phyloP scores from a whole-genome alignment of 1,140 invertebrate genomes.

The Bombus consobrinus region DNA sequence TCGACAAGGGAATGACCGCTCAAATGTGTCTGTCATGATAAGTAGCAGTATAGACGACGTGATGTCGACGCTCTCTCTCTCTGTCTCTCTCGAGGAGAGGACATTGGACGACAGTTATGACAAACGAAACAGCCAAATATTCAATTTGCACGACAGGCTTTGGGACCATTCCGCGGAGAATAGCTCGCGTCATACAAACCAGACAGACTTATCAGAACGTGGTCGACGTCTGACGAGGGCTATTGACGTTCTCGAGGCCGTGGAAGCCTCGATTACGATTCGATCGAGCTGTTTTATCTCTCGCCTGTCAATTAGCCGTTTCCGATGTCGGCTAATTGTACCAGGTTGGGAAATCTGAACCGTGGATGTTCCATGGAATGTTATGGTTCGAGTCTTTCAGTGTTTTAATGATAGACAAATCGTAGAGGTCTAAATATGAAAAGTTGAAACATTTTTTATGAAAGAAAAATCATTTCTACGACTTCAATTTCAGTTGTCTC shows the following conservation, averaged over 20 bases:
- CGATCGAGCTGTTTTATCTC: constrained; percentile 21
- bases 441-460: not conserved
- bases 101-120: not conserved
- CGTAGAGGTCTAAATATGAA: not conserved
- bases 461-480: not conserved
- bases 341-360: not conserved
- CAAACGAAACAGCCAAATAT: constrained; percentile 27
- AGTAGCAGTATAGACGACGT: not conserved
- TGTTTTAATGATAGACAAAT: not conserved
- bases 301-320: constrained; percentile 13
- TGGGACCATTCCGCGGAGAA: not conserved
- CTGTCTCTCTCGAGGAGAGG: not conserved
- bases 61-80: not conserved
- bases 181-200: not conserved
- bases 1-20: not conserved
- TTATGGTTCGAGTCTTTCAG: not conserved
- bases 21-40: not conserved
- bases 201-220: constrained; percentile 21
- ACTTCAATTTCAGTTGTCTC: no score
- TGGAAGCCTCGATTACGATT: constrained; percentile 4
- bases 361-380: not conserved
- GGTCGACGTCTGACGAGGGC: constrained; percentile 6
- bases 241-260: constrained; percentile 10
- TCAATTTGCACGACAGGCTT: not conserved
- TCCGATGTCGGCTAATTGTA: constrained; percentile 7